phyloP scores from a whole-genome alignment of 1,140 invertebrate genomes.

The Portunus trituberculatus region DNA sequence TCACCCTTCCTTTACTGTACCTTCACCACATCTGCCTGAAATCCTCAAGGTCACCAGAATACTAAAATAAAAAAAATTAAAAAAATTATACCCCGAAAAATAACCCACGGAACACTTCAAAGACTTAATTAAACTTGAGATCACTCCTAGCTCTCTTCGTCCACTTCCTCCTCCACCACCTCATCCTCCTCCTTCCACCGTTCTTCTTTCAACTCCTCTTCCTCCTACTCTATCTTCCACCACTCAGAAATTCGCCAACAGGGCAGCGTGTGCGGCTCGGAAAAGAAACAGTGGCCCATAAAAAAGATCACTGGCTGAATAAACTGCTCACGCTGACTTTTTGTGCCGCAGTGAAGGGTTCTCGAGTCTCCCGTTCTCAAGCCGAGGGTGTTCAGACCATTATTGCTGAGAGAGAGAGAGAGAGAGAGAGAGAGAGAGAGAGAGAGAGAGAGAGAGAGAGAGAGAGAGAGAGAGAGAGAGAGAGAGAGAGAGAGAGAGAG shows the following conservation, averaged over 20 bases:
- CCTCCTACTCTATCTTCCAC: background rate
- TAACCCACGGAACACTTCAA: too few relatives aligned
- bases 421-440: conserved; percentile 24
- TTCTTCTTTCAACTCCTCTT: background rate
- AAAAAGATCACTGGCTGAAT: too few relatives aligned
- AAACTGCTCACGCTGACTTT: too few relatives aligned
- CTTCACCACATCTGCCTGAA: background rate
- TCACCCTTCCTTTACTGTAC: background rate
- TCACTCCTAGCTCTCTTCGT: too few relatives aligned
- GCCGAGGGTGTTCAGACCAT: background rate
- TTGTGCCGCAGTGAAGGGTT: too few relatives aligned
- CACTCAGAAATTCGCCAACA: background rate
- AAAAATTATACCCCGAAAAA: too few relatives aligned
- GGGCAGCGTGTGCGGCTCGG: too few relatives aligned
- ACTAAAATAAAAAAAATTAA: too few relatives aligned
- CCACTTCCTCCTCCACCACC: background rate
- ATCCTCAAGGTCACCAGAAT: too few relatives aligned
- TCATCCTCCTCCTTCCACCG: background rate
- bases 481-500: background rate
- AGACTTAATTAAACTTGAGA: too few relatives aligned
- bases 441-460: background rate
- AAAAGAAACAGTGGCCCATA: too few relatives aligned
- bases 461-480: conserved; percentile 16
- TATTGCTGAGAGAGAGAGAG: background rate
- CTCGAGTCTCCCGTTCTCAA: too few relatives aligned